Percentiles rank a stretch among this genome's conserved stretches.
These are phyloP conservation scores for Crypturellus tataupa DNA, from an alignment of 2,797 vertebrate species.

Conservation along the genomic window DNA sequence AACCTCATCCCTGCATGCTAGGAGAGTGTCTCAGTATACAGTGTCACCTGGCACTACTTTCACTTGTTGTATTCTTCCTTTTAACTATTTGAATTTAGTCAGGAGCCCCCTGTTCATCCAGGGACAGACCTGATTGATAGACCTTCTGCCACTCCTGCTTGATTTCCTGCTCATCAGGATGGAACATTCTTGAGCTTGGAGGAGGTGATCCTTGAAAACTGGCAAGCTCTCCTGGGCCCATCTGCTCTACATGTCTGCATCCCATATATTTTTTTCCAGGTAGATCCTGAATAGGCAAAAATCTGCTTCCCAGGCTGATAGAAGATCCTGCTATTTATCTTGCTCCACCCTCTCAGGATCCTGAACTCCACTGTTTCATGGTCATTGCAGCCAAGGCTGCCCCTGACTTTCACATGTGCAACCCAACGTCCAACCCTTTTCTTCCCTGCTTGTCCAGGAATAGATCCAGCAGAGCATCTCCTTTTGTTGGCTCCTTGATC, in stretches of 20 bases:
- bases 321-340: background rate
- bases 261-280: background rate
- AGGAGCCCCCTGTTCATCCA: background rate
- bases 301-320: background rate
- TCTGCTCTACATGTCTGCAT: background rate
- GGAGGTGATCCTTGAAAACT: background rate
- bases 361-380: background rate
- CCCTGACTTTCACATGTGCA: background rate
- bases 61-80: background rate
- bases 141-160: background rate
- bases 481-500: background rate
- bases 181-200: background rate
- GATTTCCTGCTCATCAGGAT: background rate
- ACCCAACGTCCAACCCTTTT: background rate
- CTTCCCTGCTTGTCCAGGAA: background rate
- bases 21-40: background rate
- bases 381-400: background rate
- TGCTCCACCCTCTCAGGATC: background rate
- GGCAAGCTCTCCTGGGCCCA: background rate
- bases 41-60: background rate
- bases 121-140: fast-evolving
- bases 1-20: background rate
- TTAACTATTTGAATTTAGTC: background rate
- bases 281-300: background rate
- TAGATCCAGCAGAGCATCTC: background rate